Percentiles rank a stretch among this genome's conserved stretches.
phyloP scores from a whole-genome alignment of 2,113 vertebrate genomes.

The Hemiprocne comata region DNA sequence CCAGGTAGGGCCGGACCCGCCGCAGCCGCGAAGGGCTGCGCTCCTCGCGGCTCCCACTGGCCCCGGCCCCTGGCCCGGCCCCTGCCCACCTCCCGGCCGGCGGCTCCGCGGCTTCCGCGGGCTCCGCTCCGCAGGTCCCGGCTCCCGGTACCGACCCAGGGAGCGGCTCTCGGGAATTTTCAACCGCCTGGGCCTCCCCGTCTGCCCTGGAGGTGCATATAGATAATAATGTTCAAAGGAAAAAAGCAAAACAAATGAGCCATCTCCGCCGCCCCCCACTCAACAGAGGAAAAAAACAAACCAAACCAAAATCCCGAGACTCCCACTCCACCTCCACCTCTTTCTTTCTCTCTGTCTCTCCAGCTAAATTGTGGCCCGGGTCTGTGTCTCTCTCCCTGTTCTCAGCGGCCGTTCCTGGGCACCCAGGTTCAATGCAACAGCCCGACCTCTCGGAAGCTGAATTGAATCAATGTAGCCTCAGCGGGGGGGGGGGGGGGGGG shows the following conservation, averaged over 20 bases:
- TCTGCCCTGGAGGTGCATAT: not conserved
- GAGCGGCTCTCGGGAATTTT: not conserved
- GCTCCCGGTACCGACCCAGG: not conserved
- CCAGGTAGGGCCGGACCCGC: not conserved
- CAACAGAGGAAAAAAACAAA: not conserved
- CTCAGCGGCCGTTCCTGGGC: not conserved
- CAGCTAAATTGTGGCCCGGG: not conserved
- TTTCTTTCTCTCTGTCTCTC: not conserved
- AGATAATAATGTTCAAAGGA: not conserved
- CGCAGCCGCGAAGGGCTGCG: not conserved
- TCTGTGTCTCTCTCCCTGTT: not conserved
- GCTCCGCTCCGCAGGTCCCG: not conserved
- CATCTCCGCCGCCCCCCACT: not conserved
- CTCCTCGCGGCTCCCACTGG: not conserved
- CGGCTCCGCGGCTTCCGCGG: not conserved
- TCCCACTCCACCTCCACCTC: not conserved
- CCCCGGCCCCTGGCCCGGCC: not conserved
- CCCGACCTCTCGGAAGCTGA: conserved; percentile 45
- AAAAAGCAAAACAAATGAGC: not conserved
- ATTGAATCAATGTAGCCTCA: conserved; percentile 42
- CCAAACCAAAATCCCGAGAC: not conserved
- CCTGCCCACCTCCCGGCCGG: not conserved
- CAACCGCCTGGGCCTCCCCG: not conserved
- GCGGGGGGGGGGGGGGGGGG: not conserved
- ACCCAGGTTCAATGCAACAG: not conserved